A percentile compares a stretch with the other conserved stretches of the same genome.
Evolutionary conservation across 2,113 vertebrate genomes (phyloP).

Genomic region (Periophthalmodon schlosseri): DNA sequence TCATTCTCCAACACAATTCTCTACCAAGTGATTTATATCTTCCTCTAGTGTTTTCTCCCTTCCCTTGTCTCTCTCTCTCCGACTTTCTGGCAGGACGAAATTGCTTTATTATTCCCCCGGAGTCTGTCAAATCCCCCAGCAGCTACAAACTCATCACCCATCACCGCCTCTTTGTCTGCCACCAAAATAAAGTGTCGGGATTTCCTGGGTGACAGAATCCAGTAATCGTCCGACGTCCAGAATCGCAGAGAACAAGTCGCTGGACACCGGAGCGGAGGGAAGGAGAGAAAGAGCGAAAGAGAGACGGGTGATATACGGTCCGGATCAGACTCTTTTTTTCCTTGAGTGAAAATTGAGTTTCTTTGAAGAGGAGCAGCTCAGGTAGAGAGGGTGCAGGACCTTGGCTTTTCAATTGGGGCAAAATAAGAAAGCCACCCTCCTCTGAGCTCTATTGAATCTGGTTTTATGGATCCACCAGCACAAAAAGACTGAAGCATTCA

Average conservation of each 20-base stretch:
- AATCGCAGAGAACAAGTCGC: constrained; percentile 30
- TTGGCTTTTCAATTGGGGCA: constrained; percentile 35
- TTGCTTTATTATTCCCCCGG: constrained; percentile 78
- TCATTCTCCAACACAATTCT: constrained; percentile 56
- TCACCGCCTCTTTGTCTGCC: constrained; percentile 72
- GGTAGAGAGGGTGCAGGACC: constrained; percentile 44
- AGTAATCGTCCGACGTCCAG: constrained; percentile 66
- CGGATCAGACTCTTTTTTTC: constrained; percentile 39
- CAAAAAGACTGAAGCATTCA: constrained; percentile 11
- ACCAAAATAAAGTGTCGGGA: constrained; percentile 74
- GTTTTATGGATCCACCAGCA: constrained; percentile 24
- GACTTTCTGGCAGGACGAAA: constrained; percentile 71
- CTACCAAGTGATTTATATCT: constrained; percentile 65
- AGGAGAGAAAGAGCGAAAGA: constrained; percentile 15
- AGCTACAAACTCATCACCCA: constrained; percentile 73
- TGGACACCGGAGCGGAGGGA: constrained; percentile 41
- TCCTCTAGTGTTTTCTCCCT: constrained; percentile 51
- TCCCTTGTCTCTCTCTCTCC: constrained; percentile 32
- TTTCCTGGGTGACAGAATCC: constrained; percentile 73
- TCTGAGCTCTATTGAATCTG: constrained; percentile 14
- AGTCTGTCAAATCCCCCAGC: constrained; percentile 72
- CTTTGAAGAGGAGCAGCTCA: constrained; percentile 57
- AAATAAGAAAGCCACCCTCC: constrained; percentile 44
- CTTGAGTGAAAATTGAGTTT: constrained; percentile 66
- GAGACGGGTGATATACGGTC: constrained; percentile 19